These are phyloP conservation scores for Anoura caudifer DNA, from an alignment of 2,113 vertebrate genomes.

Conservation along the genomic window DNA sequence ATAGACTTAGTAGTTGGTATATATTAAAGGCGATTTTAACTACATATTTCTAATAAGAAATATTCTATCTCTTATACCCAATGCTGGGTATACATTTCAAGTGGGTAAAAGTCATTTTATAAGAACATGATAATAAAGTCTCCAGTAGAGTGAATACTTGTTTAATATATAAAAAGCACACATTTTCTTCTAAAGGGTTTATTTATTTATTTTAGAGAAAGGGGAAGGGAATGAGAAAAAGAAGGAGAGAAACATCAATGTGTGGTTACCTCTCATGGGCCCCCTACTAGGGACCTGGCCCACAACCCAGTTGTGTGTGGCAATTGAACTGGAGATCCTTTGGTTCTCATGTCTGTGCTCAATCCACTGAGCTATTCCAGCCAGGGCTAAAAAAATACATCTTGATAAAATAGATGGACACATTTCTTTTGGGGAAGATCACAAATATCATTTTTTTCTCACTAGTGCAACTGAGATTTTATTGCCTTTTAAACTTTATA, in stretches of 20 bases:
- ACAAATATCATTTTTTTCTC: not conserved
- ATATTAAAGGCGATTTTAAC: not conserved
- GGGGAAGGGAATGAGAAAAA: too few species aligned
- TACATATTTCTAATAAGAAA: not conserved
- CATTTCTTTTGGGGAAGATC: not conserved
- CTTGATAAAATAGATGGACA: not conserved
- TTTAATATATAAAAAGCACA: not conserved
- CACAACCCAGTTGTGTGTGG: too few species aligned
- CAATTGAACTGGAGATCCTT: too few species aligned
- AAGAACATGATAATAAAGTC: not conserved
- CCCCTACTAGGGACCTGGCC: too few species aligned
- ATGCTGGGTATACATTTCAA: not conserved
- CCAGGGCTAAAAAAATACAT: too few species aligned
- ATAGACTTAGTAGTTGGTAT: not conserved
- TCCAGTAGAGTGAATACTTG: not conserved
- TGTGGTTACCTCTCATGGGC: too few species aligned
- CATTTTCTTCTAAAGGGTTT: too few species aligned
- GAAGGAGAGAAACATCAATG: too few species aligned
- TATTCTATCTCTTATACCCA: not conserved
- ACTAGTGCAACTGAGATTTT: not conserved
- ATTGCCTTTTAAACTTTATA: conserved; percentile 2
- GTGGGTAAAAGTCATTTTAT: not conserved
- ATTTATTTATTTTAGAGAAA: too few species aligned
- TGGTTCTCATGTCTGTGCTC: too few species aligned
- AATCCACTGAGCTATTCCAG: too few species aligned